Evolutionary conservation across 2,888 invertebrate genomes (phyloP).

Genomic region (Pinctada fucata): DNA sequence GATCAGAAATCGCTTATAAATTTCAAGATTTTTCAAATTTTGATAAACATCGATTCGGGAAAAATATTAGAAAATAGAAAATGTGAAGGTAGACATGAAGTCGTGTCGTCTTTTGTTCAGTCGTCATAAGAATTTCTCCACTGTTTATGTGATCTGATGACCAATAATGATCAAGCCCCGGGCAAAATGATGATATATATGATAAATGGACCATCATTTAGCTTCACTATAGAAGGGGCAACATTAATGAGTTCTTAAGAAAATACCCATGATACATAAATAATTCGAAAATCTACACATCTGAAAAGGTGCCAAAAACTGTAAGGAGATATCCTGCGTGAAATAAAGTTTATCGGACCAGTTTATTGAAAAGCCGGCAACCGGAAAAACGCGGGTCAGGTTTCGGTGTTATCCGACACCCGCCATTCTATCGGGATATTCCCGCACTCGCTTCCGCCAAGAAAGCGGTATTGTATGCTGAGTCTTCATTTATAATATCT

Average conservation of each 20-base stretch:
- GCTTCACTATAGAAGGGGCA: not conserved
- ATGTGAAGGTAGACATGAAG: no score
- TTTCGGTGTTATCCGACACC: not conserved
- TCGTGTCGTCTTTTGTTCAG: no score
- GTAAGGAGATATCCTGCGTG: not conserved
- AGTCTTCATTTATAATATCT: not conserved
- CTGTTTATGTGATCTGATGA: no score
- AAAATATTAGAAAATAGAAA: no score
- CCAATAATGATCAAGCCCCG: no score
- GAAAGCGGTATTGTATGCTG: not conserved
- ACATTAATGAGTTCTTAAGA: not conserved
- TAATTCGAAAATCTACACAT: not conserved
- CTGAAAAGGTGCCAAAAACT: not conserved
- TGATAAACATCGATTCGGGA: no score
- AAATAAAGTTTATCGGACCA: not conserved
- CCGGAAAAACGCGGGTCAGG: not conserved
- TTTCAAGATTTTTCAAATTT: no score
- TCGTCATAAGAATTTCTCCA: no score
- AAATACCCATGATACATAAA: not conserved
- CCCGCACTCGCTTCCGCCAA: not conserved
- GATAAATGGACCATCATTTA: not conserved
- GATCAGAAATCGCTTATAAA: no score
- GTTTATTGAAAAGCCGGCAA: not conserved
- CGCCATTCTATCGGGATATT: not conserved
- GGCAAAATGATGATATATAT: not conserved